Base-by-base conservation (phyloP, 1,140 invertebrate genomes). In the Musca domestica region DNA sequence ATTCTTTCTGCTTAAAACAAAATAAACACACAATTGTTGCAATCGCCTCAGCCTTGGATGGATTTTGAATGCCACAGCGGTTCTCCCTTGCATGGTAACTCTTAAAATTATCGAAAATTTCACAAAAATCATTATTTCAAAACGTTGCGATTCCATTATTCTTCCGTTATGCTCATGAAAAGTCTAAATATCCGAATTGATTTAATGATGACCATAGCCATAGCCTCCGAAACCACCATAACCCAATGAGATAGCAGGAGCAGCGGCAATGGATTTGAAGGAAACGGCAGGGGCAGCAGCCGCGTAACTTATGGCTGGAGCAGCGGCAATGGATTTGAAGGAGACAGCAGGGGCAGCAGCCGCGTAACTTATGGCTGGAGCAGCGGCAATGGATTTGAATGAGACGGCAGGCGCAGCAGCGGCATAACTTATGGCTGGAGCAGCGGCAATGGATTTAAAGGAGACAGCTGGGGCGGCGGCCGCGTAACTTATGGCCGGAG, bases 201-300 rank as follows among this genome's bases (percentile, higher is more conserved):
- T 19, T 66, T 66, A 66, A 66, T 69, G 66, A 23, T 64, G 48
- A 48, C 67, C 67, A 48, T 48, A 68, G 17, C 68, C 64, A 54
- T 66, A 61, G 61, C 68, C 68, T 3, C 17, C 27, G 12, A n/a
- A 30, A 20, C 47, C 34, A 6, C 64, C 64, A 22, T 46, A 47
- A 14, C 64, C 64, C 20, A 61, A 17, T 27, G 58, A 47, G 14
- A 58, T 58, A 6, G 54, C 54, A 6, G 54, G 54, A 1, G 46
- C 61, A 3, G 75, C 73, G 4, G 64, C 52, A 58, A 27, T 27
- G 25, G 54, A 58, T 25, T 17, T 34, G 14, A 25, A 52, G 52
- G 41, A 61, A 54, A 74, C 72, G 20, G 73, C 71, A 47, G 72
- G 58, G 47, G 17, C 27, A 51, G 71, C 72, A 27, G 71, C 69